Evolutionary conservation across 2,113 vertebrate genomes (phyloP), one percentile per base, ranked within the genome.

Genomic region (Lepus timidus): DNA sequence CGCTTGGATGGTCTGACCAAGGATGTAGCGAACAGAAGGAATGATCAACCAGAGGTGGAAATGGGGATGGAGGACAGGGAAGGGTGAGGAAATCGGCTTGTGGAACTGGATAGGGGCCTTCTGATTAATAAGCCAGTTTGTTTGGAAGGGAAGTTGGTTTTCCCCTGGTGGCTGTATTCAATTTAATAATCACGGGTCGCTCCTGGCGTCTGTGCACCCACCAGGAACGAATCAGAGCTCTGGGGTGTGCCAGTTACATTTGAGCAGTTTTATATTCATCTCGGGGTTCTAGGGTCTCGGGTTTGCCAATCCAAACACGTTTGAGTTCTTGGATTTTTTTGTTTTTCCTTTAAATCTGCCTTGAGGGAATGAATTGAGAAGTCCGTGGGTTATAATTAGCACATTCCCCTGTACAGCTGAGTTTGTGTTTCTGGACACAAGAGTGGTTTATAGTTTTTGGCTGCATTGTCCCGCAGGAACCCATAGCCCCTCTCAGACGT

Each of bases 281-380:
- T 70, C 4, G 61, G 92, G 87, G 64, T 76, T 49, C 64, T 64
- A 49, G 75, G 49, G 51, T 17, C 61, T 95, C 19, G 25, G 49
- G 39, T 82, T 96, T 92, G 96, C 94, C 97, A 97, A 93, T 74
- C 88, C 85, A 97, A 96, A 97, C 92, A 96, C 74, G 39, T 19
- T 92, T 6, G 4, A 49, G 87, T 96, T 95, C 84, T 96, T 94
- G 95, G 96, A 95, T 96, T 87, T 86, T 93, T 95, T 91, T 93
- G 85, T 73, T 68, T 88, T 55, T 55, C 22, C 25, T 71, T 9
- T 4, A 31, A 51, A 94, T 95, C 82, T 8, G 61, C 88, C 93
- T 85, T 25, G 33, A 79, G 95, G 96, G 97, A 95, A 71, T 1
- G 27, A 51, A 70, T 67, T 67, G 96, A 96, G 81, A 73, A 81